A percentile compares a stretch with the other conserved stretches of the same genome.
Conservation (phyloP, 2,113 vertebrate species). For the Stercorarius parasiticus region DNA sequence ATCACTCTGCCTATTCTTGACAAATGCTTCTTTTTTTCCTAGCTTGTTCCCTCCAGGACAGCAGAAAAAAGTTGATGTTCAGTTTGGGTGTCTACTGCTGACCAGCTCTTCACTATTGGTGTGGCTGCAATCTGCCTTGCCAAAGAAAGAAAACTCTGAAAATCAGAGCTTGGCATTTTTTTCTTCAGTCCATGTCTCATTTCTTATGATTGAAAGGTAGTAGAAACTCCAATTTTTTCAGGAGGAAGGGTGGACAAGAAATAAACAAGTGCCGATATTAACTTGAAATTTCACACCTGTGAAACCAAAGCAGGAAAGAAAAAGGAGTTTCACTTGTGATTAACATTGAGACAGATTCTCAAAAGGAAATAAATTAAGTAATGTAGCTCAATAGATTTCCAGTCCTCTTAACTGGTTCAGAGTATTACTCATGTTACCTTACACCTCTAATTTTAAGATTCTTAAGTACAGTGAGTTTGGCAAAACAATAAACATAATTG, state of each 20-base stretch:
- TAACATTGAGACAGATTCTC: slow-evolving; percentile 6
- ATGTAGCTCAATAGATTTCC: neutral
- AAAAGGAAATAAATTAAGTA: slow-evolving; percentile 28
- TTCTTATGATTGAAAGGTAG: neutral
- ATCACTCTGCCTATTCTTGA: neutral
- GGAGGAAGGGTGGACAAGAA: neutral
- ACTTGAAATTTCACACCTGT: slow-evolving; percentile 27
- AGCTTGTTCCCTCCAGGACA: neutral
- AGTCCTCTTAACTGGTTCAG: neutral
- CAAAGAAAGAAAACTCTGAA: neutral
- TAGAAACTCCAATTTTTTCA: neutral
- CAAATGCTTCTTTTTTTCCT: neutral
- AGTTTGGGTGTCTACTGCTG: neutral
- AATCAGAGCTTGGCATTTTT: neutral
- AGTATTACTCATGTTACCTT: neutral
- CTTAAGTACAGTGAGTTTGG: neutral
- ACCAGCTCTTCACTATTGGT: neutral
- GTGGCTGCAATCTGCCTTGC: neutral
- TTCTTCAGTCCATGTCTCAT: neutral
- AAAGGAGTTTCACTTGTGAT: slow-evolving; percentile 28
- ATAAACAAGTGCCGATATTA: slow-evolving; percentile 26
- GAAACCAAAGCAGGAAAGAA: slow-evolving; percentile 34
- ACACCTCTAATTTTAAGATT: neutral
- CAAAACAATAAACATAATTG: neutral
- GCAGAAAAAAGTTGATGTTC: neutral